Evolutionary conservation across 1,140 invertebrate species (phyloP), one percentile per base, ranked within the genome.

Genomic region (Tetranychus cinnabarinus): DNA sequence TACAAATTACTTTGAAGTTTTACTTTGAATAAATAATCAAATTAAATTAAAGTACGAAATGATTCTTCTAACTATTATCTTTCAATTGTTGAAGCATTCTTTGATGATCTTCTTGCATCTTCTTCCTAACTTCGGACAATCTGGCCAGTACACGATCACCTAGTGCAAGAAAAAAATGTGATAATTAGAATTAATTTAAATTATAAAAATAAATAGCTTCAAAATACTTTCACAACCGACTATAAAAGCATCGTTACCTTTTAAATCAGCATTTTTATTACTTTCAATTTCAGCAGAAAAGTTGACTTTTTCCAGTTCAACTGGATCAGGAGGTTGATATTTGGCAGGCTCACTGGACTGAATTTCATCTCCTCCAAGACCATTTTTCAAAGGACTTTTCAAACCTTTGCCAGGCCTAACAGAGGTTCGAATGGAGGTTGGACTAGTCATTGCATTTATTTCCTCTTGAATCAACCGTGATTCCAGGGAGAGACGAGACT

Each of bases 91-190:
- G 36, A 1, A 63, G 34, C 63, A 64, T 62, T 56, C 47, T 23
- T 36, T 36, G 31, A 39, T 64, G 63, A 56, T 64, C 63, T 23
- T 58, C 13, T 52, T 62, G 54, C 60, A 64, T 64, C 50, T 63
- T 64, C 37, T 58, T 56, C 2, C 63, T 8, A n/a, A 64, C 60
- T 56, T 64, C 63, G 12, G 48, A 33, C 23, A 64, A 39, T 37
- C 55, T 13, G 10, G 59, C 34, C 12, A 64, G 50, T 42, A 64
- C 52, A 46, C 46, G 39, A 45, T 50, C 39, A 6, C 55, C 55
- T 55, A n/a, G 23, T 15, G 54, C 15, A 55, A 55, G 15, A 2
- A 55, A 10, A 55, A 23, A 5, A 23, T 23, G 23, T 23, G 23
- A 23, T 23, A 33, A 55, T 5, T 55, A 12, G 15, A n/a, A 4